phyloP scores from a whole-genome alignment of 2,888 invertebrate species.

The Diplazon laetatorius region DNA sequence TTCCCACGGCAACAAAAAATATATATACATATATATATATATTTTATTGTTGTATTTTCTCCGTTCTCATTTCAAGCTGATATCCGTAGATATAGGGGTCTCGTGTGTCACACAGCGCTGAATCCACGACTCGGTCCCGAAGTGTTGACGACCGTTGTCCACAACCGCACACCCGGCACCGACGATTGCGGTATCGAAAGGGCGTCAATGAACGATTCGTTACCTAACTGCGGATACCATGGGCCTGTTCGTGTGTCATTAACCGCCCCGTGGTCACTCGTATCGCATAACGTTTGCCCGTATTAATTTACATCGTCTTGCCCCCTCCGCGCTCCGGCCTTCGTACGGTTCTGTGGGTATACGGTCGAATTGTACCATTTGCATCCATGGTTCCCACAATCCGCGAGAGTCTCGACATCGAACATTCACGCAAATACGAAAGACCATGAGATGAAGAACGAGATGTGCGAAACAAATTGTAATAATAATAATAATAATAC shows the following conservation, averaged over 20 bases:
- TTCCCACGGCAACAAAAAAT: slow-evolving; percentile 41
- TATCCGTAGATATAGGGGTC: slow-evolving; percentile 27
- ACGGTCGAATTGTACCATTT: slow-evolving; percentile 26
- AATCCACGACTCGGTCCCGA: neutral
- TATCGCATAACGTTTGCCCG: slow-evolving; percentile 71
- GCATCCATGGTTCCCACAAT: slow-evolving; percentile 66
- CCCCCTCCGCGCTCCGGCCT: slow-evolving; percentile 44
- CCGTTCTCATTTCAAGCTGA: slow-evolving; percentile 20
- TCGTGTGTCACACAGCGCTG: slow-evolving; percentile 22
- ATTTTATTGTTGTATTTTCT: too few species aligned
- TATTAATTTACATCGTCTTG: slow-evolving; percentile 74
- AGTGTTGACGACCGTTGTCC: slow-evolving; percentile 24
- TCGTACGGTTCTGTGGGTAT: neutral
- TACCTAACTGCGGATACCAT: slow-evolving; percentile 67
- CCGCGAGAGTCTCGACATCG: neutral
- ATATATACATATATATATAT: too few species aligned
- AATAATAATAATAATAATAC: neutral
- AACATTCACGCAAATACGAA: neutral
- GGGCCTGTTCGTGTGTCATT: slow-evolving; percentile 50
- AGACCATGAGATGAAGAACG: neutral
- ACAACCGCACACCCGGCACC: slow-evolving; percentile 63
- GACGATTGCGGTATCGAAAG: slow-evolving; percentile 72
- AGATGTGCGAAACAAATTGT: neutral
- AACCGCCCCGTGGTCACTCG: slow-evolving; percentile 59
- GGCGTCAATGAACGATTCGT: slow-evolving; percentile 66